Percentiles rank a stretch among this genome's conserved stretches.
Evolutionary conservation across 2,797 vertebrate species (phyloP).

Genomic region (Channallabes apus): DNA sequence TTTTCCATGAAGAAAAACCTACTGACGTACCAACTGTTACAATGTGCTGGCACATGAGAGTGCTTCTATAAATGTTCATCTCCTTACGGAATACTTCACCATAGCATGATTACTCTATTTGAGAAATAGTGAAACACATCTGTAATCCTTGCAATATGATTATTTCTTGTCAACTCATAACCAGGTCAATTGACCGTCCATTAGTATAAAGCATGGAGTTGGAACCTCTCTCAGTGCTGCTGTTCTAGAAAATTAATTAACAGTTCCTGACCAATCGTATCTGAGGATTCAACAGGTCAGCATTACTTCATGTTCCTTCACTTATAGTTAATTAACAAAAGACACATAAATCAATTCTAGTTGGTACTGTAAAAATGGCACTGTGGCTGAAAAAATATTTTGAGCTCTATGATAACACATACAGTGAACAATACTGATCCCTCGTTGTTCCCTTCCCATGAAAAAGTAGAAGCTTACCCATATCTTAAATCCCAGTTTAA

Average conservation of each 20-base stretch:
- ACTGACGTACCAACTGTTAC: not conserved
- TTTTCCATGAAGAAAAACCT: not conserved
- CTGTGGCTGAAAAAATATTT: not conserved
- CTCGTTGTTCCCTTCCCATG: constrained; percentile 14
- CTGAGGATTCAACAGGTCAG: not conserved
- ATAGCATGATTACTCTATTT: not conserved
- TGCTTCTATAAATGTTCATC: not conserved
- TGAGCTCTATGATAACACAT: not conserved
- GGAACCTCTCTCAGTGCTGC: not conserved
- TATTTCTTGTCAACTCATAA: not conserved
- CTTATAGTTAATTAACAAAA: no score
- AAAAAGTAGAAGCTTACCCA: not conserved
- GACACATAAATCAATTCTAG: not conserved
- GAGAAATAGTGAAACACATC: not conserved
- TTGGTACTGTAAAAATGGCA: not conserved
- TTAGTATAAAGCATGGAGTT: not conserved
- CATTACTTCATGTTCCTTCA: not conserved
- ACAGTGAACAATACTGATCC: not conserved
- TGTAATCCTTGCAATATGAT: not conserved
- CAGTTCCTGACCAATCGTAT: not conserved
- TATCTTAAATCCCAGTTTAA: constrained; percentile 11
- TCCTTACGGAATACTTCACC: not conserved
- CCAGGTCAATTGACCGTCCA: accelerated
- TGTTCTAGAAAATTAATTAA: not conserved
- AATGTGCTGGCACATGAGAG: not conserved